These are phyloP conservation scores for Nannoperca obscura DNA, from an alignment of 2,797 vertebrate species.

Conservation along the genomic window DNA sequence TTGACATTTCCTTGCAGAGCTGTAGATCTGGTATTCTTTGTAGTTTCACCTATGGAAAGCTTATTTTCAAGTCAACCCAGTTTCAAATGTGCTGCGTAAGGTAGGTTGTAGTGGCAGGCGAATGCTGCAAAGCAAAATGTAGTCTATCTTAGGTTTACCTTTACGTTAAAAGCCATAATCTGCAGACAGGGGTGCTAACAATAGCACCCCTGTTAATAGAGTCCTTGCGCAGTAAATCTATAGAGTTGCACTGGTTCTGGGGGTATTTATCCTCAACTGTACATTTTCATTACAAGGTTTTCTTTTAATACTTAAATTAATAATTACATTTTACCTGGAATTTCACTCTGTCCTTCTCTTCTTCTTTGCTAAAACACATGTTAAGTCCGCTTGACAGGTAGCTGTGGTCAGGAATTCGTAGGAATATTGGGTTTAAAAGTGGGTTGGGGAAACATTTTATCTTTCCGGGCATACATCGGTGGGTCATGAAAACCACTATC, in stretches of 20 bases:
- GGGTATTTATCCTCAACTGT: neutral
- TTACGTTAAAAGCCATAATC: neutral
- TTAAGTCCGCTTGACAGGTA: neutral
- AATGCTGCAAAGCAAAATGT: constrained; percentile 15
- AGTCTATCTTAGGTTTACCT: neutral
- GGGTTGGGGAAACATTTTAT: neutral
- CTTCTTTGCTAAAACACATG: neutral
- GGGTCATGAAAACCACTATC: neutral
- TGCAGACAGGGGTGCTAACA: neutral
- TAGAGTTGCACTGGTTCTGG: neutral
- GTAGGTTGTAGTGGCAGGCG: constrained; percentile 9
- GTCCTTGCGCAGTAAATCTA: neutral
- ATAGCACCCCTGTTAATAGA: too few relatives aligned
- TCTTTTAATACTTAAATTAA: too few relatives aligned
- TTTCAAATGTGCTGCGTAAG: constrained; percentile 30
- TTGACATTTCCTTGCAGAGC: constrained; percentile 47
- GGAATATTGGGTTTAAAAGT: constrained; percentile 2
- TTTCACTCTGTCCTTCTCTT: neutral
- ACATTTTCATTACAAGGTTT: neutral
- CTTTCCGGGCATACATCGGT: constrained; percentile 3
- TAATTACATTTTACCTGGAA: neutral
- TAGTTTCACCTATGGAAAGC: constrained; percentile 43
- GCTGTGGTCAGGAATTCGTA: neutral
- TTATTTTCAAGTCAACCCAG: constrained; percentile 30
- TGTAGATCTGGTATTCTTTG: constrained; percentile 36